These are phyloP conservation scores for Drosophila auraria DNA, from an alignment of 1,140 invertebrate species.

Conservation along the genomic window DNA sequence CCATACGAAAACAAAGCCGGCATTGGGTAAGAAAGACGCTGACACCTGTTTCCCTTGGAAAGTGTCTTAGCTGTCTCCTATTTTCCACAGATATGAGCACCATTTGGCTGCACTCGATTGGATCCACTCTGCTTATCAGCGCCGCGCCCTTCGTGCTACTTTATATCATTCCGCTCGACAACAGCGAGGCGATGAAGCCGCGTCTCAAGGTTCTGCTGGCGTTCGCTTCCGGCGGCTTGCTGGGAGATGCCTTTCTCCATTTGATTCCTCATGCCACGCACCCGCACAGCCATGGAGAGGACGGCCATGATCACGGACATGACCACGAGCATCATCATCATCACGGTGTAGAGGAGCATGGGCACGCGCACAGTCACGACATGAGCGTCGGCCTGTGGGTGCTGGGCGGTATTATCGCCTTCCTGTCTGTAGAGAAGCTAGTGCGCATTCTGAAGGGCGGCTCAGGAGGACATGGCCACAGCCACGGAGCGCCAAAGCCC, in stretches of 20 bases:
- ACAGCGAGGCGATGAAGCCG: slow-evolving; percentile 92
- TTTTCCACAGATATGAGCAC: slow-evolving; percentile 83
- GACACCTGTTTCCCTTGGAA: background rate
- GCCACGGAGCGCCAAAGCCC: slow-evolving; percentile 75
- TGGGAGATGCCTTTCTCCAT: slow-evolving; percentile 98
- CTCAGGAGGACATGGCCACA: slow-evolving; percentile 86
- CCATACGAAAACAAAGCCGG: slow-evolving; percentile 34
- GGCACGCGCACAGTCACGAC: slow-evolving; percentile 89
- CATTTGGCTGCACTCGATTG: slow-evolving; percentile 93
- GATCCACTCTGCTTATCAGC: slow-evolving; percentile 96
- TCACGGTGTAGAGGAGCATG: slow-evolving; percentile 85
- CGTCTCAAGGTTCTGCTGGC: slow-evolving; percentile 93
- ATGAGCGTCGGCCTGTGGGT: slow-evolving; percentile 94
- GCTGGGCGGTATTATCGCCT: slow-evolving; percentile 94
- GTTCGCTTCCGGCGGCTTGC: slow-evolving; percentile 97
- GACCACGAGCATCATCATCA: slow-evolving; percentile 85
- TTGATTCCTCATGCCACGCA: slow-evolving; percentile 96
- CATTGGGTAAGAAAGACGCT: slow-evolving; percentile 46
- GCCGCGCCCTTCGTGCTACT: slow-evolving; percentile 97
- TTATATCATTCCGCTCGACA: slow-evolving; percentile 96
- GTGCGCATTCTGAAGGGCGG: slow-evolving; percentile 95
- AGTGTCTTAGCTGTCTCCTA: slow-evolving; percentile 7
- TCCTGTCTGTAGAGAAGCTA: slow-evolving; percentile 96
- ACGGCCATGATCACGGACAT: slow-evolving; percentile 84
- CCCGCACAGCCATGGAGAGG: slow-evolving; percentile 86